These are phyloP conservation scores for Thunnus albacares DNA, from an alignment of 2,797 vertebrate genomes.

Conservation along the genomic window DNA sequence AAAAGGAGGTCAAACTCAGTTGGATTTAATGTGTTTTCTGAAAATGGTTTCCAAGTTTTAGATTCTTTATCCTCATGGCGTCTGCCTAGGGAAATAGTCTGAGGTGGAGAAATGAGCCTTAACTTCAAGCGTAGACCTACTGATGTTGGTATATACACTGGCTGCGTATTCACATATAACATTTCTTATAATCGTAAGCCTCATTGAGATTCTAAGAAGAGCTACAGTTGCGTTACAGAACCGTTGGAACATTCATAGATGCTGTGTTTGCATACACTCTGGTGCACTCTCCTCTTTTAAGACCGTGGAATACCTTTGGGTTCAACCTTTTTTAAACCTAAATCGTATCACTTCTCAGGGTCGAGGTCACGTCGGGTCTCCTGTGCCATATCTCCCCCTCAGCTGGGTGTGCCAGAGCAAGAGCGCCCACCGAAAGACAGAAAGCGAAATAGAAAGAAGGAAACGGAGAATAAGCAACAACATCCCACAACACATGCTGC, in stretches of 20 bases:
- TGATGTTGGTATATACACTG: conserved; percentile 34
- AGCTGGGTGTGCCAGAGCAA: conserved; percentile 56
- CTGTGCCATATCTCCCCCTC: conserved; percentile 48
- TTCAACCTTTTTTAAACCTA: conserved; percentile 37
- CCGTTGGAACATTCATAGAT: neutral
- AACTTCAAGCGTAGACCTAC: conserved; percentile 29
- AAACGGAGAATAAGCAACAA: conserved; percentile 62
- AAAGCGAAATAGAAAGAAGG: conserved; percentile 71
- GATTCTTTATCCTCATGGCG: conserved; percentile 58
- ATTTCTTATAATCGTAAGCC: conserved; percentile 31
- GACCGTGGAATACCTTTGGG: conserved; percentile 6
- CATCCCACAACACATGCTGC: conserved; percentile 76
- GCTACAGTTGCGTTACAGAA: neutral
- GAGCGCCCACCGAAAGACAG: conserved; percentile 56
- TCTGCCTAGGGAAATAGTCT: conserved; percentile 26
- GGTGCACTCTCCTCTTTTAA: neutral
- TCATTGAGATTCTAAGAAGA: neutral
- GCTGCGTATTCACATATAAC: conserved; percentile 1
- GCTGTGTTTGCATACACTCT: neutral
- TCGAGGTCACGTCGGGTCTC: conserved; percentile 73
- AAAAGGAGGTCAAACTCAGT: conserved; percentile 76
- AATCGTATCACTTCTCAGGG: conserved; percentile 65
- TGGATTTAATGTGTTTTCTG: conserved; percentile 74
- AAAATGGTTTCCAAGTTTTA: conserved; percentile 62
- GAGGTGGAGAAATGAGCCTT: conserved; percentile 28